These are phyloP conservation scores for Orchesella flavescens DNA, from an alignment of 2,888 invertebrate genomes.

Conservation along the genomic window DNA sequence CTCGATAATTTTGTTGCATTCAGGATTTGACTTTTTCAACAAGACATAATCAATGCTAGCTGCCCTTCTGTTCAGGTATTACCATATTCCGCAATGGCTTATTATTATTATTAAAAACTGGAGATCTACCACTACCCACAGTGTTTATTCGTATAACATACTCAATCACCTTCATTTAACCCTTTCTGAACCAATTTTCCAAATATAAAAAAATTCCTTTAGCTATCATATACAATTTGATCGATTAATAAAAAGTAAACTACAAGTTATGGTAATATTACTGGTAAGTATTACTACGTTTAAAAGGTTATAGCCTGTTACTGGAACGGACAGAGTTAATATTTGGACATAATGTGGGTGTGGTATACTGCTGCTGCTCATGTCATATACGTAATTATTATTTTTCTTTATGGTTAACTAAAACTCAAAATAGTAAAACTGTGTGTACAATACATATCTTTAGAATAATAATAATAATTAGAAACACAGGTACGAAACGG, in stretches of 20 bases:
- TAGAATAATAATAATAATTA: conserved; percentile 20
- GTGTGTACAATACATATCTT: conserved; percentile 28
- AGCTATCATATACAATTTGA: too few species aligned
- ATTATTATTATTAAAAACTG: not conserved
- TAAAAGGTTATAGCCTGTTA: conserved; percentile 34
- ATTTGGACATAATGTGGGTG: conserved; percentile 36
- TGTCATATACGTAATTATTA: not conserved
- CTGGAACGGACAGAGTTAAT: conserved; percentile 60
- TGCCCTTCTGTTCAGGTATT: too few species aligned
- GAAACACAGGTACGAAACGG: conserved; percentile 57
- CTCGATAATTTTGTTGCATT: not conserved
- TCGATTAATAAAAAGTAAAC: too few species aligned
- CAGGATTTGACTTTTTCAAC: too few species aligned
- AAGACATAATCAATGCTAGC: too few species aligned
- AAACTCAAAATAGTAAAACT: conserved; percentile 26
- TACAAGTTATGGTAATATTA: not conserved
- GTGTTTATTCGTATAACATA: too few species aligned
- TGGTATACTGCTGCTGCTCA: conserved; percentile 1
- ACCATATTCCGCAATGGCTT: not conserved
- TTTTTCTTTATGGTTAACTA: conserved; percentile 1
- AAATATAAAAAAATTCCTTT: too few species aligned
- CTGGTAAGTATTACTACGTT: not conserved
- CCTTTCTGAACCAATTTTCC: too few species aligned
- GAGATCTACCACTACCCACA: not conserved
- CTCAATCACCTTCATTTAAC: not conserved